Conservation (phyloP, 2,888 invertebrate genomes). For the Nipponacmea schrenckii region DNA sequence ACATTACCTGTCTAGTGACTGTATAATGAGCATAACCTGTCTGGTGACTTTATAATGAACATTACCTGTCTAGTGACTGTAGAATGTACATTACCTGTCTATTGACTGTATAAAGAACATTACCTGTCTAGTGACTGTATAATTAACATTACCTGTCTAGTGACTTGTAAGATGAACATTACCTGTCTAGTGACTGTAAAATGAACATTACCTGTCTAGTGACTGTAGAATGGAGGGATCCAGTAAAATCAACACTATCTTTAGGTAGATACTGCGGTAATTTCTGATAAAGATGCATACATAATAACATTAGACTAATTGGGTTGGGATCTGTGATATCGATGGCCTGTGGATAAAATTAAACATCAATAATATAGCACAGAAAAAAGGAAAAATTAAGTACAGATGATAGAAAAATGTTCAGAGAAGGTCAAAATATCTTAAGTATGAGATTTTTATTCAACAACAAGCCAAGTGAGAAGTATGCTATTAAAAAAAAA, state of each 20-base stretch:
- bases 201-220: constrained; percentile 59
- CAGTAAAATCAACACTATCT: constrained; percentile 62
- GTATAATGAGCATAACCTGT: constrained; percentile 45
- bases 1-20: too few species aligned
- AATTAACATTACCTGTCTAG: too few species aligned
- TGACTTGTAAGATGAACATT: too few species aligned
- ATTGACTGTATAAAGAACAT: too few species aligned
- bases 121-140: too few species aligned
- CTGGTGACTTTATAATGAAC: background rate
- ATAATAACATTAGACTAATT: constrained; percentile 62
- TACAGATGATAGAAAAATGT: too few species aligned
- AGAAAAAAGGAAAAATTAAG: background rate
- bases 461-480: too few species aligned
- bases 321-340: constrained; percentile 69
- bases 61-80: constrained; percentile 62
- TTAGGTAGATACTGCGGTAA: constrained; percentile 66
- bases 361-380: background rate
- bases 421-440: too few species aligned
- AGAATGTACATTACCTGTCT: too few species aligned
- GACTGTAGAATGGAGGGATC: constrained; percentile 58
- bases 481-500: too few species aligned
- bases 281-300: constrained; percentile 60
- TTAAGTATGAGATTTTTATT: too few species aligned
- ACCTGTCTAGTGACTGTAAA: background rate
- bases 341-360: constrained; percentile 55